Percentiles rank a stretch among this genome's conserved stretches.
phyloP scores from a whole-genome alignment of 1,140 invertebrate genomes.

The Caenorhabditis brenneri region DNA sequence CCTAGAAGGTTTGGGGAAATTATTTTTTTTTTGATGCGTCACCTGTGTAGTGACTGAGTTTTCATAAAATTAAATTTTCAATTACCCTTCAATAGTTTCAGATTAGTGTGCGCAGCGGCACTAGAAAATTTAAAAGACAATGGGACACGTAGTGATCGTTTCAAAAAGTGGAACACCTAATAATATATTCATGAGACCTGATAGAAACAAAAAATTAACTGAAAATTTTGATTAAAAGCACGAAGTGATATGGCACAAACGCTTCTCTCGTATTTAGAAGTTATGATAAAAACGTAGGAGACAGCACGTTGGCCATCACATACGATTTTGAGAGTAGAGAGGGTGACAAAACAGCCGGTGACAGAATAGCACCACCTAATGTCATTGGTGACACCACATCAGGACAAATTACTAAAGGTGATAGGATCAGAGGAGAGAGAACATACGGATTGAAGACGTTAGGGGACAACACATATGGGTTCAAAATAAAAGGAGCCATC shows the following conservation, averaged over 20 bases:
- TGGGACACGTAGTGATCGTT: too few species aligned
- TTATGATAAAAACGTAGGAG: constrained; percentile 65
- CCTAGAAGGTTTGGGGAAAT: background rate
- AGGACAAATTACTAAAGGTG: constrained; percentile 57
- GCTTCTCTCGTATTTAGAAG: too few species aligned
- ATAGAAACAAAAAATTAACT: background rate
- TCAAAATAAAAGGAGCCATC: constrained; percentile 66
- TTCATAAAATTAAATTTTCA: too few species aligned
- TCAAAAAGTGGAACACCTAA: background rate
- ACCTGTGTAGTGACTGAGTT: background rate
- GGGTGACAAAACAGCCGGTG: constrained; percentile 62
- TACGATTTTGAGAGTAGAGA: constrained; percentile 63
- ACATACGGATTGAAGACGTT: constrained; percentile 67
- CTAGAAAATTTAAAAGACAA: too few species aligned
- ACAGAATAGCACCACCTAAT: constrained; percentile 50
- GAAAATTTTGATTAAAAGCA: too few species aligned
- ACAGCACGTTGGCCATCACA: constrained; percentile 66
- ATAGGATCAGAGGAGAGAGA: constrained; percentile 59
- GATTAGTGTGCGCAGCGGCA: too few species aligned
- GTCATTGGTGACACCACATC: constrained; percentile 53
- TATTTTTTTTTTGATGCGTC: background rate
- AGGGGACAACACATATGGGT: constrained; percentile 64
- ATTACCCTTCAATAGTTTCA: too few species aligned
- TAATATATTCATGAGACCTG: background rate
- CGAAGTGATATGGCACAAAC: too few species aligned